Percentiles rank a stretch among this genome's conserved stretches.
phyloP scores from a whole-genome alignment of 1,140 invertebrate genomes.

The Aphidius gifuensis region DNA sequence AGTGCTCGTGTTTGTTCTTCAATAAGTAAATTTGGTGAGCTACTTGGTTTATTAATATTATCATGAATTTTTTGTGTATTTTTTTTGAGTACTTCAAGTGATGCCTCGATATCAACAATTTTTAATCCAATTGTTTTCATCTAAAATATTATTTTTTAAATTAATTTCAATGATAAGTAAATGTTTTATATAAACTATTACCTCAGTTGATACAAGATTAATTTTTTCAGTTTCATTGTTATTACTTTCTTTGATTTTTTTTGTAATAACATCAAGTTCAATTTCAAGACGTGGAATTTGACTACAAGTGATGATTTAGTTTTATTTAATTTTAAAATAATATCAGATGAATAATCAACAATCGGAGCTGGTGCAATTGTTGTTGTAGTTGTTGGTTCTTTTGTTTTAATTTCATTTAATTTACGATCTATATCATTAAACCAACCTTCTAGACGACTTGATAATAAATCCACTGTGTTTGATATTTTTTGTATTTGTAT shows the following conservation, averaged over 20 bases:
- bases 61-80: conserved; percentile 17
- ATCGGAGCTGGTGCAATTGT: conserved; percentile 17
- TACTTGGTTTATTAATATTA: conserved; percentile 18
- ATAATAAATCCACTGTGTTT: conserved; percentile 64
- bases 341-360: conserved; percentile 53
- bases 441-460: conserved; percentile 62
- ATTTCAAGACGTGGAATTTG: conserved; percentile 37
- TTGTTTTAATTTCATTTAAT: conserved; percentile 46
- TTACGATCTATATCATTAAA: conserved; percentile 57
- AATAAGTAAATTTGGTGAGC: conserved; percentile 28
- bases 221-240: conserved; percentile 34
- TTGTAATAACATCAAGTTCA: conserved; percentile 32
- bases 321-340: conserved; percentile 56
- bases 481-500: conserved; percentile 66
- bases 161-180: conserved; percentile 11
- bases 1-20: conserved; percentile 37
- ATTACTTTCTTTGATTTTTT: conserved; percentile 32
- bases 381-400: conserved; percentile 1
- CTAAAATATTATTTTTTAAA: conserved; percentile 21
- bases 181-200: conserved; percentile 16
- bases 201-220: conserved; percentile 33
- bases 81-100: conserved; percentile 29
- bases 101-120: conserved; percentile 30
- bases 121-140: conserved; percentile 27
- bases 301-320: conserved; percentile 33